phyloP scores from a whole-genome alignment of 64 coral and sea anemone genomes.

The Platygyra sinensis region DNA sequence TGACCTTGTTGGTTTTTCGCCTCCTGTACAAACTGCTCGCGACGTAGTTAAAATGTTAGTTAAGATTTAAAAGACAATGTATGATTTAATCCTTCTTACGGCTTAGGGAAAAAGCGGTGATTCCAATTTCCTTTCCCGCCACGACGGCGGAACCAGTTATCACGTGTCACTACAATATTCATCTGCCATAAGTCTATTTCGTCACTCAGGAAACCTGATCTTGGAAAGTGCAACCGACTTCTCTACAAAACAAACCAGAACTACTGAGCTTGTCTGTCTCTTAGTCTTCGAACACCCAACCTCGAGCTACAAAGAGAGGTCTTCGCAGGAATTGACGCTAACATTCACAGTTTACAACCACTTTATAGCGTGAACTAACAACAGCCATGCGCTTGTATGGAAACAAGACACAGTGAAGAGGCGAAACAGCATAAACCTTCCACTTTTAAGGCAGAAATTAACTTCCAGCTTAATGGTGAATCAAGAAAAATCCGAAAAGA shows the following conservation, averaged over 20 bases:
- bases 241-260: no score
- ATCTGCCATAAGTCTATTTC: not conserved
- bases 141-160: not conserved
- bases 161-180: not conserved
- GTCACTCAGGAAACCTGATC: not conserved
- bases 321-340: no score
- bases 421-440: no score
- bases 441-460: no score
- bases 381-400: not conserved
- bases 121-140: not conserved
- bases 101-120: not conserved
- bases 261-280: no score
- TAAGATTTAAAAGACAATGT: no score
- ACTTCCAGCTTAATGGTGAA: slow-evolving; percentile 3
- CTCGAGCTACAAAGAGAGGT: no score
- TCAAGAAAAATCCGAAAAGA: slow-evolving; percentile 8
- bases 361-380: not conserved
- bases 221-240: not conserved
- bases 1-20: not conserved
- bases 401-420: not conserved
- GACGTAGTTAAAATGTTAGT: no score
- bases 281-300: no score
- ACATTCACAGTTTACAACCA: no score
- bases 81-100: no score
- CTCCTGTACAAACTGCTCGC: no score